Base-by-base conservation (phyloP, 2,113 vertebrate species). In the Oryzias celebensis region DNA sequence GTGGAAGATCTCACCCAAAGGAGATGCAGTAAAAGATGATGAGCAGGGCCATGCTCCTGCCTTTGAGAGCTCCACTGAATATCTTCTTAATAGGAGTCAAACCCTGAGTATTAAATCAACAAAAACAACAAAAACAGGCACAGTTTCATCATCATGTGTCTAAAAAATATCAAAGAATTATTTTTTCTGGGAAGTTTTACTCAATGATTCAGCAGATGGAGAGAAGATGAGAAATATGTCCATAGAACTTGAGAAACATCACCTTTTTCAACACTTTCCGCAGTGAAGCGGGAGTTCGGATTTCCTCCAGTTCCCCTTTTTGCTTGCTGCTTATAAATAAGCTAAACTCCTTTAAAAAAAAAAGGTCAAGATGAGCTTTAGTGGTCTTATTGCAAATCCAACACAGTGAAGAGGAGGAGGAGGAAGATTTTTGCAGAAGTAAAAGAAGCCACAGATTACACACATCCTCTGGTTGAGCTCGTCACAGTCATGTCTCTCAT, bases 21-120 rank as follows among this genome's bases (percentile, higher is more conserved):
- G 91, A 92, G 58, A 92, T 92, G 82, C 89, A 90, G 88, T 84
- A 92, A 74, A 93, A 93, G 63, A 92, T 62, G 68, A 90, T 13
- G 54, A 90, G 59, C 61, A 93, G 76, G 13, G 64, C 16, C 7
- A 83, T 2, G 52, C 91, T 92, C 48, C 86, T 85, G 56, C 75
- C 52, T 52, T 26, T 78, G 24, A 92, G 75, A 0, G 62, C 16
- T 2, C 55, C 64, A 0, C 12, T 63, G 52, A 92, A 91, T 36
- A 92, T 80, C 45, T 84, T 83, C 36, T 61, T 68, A 2, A 92
- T 58, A 0, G 90, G 90, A 5, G 12, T n/a, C 58, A 85, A 14
- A 0, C 14, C 87, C 91, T 93, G 74, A 3, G 56, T 56, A 28
- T 26, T 7, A 22, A 67, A 64, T 10, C 41, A 74, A 10, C 18